These are phyloP conservation scores for Enteromius fasciolatus DNA, from an alignment of 2,797 vertebrate species.

Conservation along the genomic window DNA sequence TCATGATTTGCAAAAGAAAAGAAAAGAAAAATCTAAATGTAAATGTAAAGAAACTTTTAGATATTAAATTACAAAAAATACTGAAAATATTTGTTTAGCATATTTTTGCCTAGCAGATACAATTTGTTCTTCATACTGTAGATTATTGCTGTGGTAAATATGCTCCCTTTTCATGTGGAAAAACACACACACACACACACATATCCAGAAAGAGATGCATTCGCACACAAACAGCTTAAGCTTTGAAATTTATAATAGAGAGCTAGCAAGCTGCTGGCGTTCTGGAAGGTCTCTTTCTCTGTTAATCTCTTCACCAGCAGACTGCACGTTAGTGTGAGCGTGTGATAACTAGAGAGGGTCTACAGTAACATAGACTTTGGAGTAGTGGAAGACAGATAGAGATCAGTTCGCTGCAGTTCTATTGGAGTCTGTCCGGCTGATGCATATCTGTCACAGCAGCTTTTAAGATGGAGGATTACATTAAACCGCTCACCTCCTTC, in stretches of 20 bases:
- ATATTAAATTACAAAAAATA: too few relatives aligned
- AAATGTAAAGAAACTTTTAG: neutral
- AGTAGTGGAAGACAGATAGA: slow-evolving; percentile 29
- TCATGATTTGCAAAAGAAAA: slow-evolving; percentile 3
- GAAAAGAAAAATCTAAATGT: neutral
- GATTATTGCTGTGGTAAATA: slow-evolving; percentile 49
- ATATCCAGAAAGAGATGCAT: slow-evolving; percentile 18
- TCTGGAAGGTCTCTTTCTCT: slow-evolving; percentile 39
- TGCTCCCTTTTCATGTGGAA: slow-evolving; percentile 44
- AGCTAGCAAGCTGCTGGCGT: slow-evolving; percentile 41
- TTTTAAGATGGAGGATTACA: slow-evolving; percentile 50
- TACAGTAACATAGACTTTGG: slow-evolving; percentile 1
- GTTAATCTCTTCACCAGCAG: slow-evolving; percentile 56
- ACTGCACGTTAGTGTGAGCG: slow-evolving; percentile 11
- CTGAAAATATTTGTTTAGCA: slow-evolving; percentile 8
- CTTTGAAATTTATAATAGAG: slow-evolving; percentile 49
- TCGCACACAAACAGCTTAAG: slow-evolving; percentile 45
- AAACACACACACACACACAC: neutral
- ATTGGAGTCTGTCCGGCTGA: slow-evolving; percentile 14
- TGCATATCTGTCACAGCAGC: slow-evolving; percentile 38
- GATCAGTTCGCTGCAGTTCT: slow-evolving; percentile 11
- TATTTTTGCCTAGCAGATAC: slow-evolving; percentile 26
- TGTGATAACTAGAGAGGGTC: slow-evolving; percentile 30
- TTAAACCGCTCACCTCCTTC: slow-evolving; percentile 50
- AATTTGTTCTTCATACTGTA: slow-evolving; percentile 33